A percentile compares a stretch with the other conserved stretches of the same genome.
phyloP scores from a whole-genome alignment of 2,888 invertebrate genomes.

The Salticus scenicus region DNA sequence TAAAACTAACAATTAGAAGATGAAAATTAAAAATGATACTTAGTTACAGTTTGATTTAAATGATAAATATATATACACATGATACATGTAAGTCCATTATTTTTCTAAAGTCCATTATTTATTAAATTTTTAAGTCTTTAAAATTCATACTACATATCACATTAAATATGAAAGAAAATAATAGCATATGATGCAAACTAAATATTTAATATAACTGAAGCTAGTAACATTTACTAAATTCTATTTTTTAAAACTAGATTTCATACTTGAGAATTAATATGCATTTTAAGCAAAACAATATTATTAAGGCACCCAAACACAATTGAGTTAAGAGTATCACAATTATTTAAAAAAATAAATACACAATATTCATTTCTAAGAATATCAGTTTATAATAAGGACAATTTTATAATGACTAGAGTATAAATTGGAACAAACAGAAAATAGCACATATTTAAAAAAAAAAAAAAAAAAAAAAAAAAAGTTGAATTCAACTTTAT shows the following conservation, averaged over 20 bases:
- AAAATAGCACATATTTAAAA: not conserved
- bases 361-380: no score
- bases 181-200: not conserved
- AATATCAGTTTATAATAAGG: not conserved
- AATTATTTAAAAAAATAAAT: no score
- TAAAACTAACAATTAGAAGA: not conserved
- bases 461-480: not conserved
- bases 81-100: not conserved
- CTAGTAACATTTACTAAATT: no score
- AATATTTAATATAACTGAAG: not conserved
- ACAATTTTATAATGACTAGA: not conserved
- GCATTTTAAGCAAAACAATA: no score
- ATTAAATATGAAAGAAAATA: not conserved
- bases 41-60: not conserved
- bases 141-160: not conserved
- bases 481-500: not conserved
- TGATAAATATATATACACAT: conserved; percentile 11
- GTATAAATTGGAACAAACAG: not conserved
- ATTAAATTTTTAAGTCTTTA: not conserved
- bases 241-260: no score
- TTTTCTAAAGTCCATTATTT: not conserved
- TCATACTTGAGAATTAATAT: no score
- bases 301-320: not conserved
- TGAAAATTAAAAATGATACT: not conserved
- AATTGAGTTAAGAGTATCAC: not conserved